phyloP scores from a whole-genome alignment of 2,797 vertebrate species.

The Chrosomus eos region DNA sequence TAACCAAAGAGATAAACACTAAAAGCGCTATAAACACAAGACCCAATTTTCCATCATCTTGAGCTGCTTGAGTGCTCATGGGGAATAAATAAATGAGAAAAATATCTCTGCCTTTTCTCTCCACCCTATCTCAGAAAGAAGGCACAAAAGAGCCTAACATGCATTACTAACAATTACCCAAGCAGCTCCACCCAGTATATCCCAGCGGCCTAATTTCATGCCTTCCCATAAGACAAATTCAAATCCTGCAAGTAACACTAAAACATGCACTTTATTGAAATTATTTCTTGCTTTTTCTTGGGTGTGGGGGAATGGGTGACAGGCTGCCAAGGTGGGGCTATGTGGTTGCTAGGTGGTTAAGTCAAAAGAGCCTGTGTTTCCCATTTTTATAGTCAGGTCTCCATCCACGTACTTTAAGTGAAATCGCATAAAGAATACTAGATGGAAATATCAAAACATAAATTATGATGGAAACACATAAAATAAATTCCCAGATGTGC shows the following conservation, averaged over 20 bases:
- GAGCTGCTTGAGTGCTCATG: constrained; percentile 1
- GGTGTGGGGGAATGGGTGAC: constrained; percentile 35
- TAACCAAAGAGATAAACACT: constrained; percentile 18
- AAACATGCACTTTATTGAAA: background rate
- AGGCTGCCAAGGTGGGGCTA: background rate
- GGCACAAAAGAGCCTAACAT: background rate
- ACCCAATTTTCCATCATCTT: constrained; percentile 9
- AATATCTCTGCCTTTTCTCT: constrained; percentile 24
- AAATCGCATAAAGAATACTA: background rate
- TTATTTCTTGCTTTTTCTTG: background rate
- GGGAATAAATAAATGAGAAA: constrained; percentile 43
- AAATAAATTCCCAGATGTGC: background rate
- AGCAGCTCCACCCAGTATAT: constrained; percentile 8
- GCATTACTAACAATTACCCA: constrained; percentile 19
- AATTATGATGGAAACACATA: background rate
- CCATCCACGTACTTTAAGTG: background rate
- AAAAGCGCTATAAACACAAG: background rate
- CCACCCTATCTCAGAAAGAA: background rate
- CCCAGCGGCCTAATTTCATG: background rate
- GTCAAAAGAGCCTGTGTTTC: background rate
- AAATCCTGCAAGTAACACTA: background rate
- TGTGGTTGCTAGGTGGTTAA: background rate
- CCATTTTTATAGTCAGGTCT: background rate
- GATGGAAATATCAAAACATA: background rate
- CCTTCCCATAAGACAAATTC: background rate